Evolutionary conservation across 2,113 vertebrate species (phyloP), one percentile per base, ranked within the genome.

Genomic region (Phylloscopus whistleri): DNA sequence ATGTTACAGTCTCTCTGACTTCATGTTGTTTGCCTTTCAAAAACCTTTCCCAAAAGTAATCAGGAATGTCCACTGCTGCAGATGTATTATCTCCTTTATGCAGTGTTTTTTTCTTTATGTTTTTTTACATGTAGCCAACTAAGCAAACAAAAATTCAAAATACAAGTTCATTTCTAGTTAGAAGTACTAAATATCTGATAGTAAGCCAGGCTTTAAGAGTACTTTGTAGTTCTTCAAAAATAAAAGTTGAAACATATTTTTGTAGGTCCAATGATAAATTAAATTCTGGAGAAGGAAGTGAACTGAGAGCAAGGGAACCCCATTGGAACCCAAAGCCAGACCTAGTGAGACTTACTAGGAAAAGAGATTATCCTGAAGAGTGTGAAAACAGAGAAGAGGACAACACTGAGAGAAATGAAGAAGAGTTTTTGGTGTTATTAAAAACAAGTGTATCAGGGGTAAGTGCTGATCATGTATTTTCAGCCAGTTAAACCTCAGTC

Each of bases 201-300:
- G 55, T 23, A 41, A 75, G 24, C 8, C 17, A 89, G 24, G 13
- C 19, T 66, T 89, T 3, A 30, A 55, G 30, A 51, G 18, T 64
- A 5, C 81, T 89, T 91, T 43, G 8, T 66, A 33, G 15, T 76
- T 46, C 15, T 13, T 79, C 20, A 44, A 31, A 46, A 31, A 13
- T 79, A 53, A 81, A 80, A 77, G 14, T 43, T 92, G 58, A 64
- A 85, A 88, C 55, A 31, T 88, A 10, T 74, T 94, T 95, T 91
- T 76, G 14, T 78, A 97, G 95, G 27, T 91, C 43, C 18, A 82
- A 20, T 46, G 73, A 56, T 73, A 76, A 87, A 52, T 80, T 77
- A 51, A 20, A 6, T 52, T 49, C 66, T 87, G 87, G 82, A 87
- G 93, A 92, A 88, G 74, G 35, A 84, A 44, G 27, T 82, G 58